Evolutionary conservation across 64 coral and sea anemone genomes (phyloP).

Genomic region (Platygyra sinensis): DNA sequence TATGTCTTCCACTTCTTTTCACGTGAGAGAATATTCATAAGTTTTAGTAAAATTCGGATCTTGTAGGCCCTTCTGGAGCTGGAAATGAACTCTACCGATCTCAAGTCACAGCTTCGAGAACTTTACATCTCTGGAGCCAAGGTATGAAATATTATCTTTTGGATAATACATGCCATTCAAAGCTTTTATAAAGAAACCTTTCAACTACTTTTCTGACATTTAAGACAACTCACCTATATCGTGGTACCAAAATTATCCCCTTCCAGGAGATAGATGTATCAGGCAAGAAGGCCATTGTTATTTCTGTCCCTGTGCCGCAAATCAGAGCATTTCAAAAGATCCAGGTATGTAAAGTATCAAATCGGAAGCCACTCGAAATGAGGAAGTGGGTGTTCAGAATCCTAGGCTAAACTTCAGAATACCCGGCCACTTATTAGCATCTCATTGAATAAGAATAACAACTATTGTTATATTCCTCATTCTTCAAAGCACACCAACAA

Average conservation of each 20-base stretch:
- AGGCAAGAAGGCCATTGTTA: constrained; percentile 90
- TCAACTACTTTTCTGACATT: not conserved
- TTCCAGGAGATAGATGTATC: constrained; percentile 83
- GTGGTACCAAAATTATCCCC: not conserved
- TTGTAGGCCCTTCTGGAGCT: constrained; percentile 90
- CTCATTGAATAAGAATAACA: no score
- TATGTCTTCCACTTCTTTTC: not conserved
- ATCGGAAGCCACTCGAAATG: not conserved
- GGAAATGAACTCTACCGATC: constrained; percentile 76
- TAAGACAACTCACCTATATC: no score
- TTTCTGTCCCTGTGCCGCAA: constrained; percentile 93
- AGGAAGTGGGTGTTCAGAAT: not conserved
- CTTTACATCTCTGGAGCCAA: constrained; percentile 90
- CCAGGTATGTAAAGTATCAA: constrained; percentile 60
- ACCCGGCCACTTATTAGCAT: no score
- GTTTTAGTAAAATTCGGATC: not conserved
- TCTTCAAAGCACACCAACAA: no score
- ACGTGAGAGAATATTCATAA: constrained; percentile 18
- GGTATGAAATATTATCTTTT: constrained; percentile 24
- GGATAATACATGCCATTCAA: not conserved
- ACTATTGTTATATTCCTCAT: no score
- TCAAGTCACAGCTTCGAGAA: constrained; percentile 85
- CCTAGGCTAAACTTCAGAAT: no score
- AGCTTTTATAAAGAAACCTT: not conserved
- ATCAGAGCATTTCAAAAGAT: constrained; percentile 86